These are phyloP conservation scores for Lasius platythorax DNA, from an alignment of 2,888 invertebrate species.

Conservation along the genomic window DNA sequence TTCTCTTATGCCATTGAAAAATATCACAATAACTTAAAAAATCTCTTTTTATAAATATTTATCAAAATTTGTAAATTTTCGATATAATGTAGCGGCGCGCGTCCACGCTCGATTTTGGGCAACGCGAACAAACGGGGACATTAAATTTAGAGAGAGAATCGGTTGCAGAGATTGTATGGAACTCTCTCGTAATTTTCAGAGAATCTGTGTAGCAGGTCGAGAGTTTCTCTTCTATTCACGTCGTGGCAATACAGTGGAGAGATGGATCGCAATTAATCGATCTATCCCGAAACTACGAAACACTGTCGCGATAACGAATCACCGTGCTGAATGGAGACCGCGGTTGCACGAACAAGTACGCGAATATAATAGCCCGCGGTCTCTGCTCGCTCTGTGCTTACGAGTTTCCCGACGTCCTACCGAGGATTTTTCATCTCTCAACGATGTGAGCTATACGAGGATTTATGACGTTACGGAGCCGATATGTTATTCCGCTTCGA, in stretches of 20 bases:
- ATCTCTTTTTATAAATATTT: not conserved
- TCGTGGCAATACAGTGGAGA: constrained; percentile 60
- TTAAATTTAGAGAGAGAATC: constrained; percentile 20
- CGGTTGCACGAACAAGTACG: constrained; percentile 61
- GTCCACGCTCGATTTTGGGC: constrained; percentile 16
- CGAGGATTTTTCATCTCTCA: constrained; percentile 52
- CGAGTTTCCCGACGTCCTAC: constrained; percentile 34
- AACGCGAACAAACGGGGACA: constrained; percentile 53
- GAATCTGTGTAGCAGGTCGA: constrained; percentile 61
- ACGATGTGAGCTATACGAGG: constrained; percentile 35
- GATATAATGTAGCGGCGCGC: not conserved
- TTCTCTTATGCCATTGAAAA: not conserved
- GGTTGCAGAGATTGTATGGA: constrained; percentile 60
- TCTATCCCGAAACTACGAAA: constrained; percentile 73
- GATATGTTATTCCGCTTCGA: constrained; percentile 39
- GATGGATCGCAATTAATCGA: constrained; percentile 80
- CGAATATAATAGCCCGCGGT: constrained; percentile 57
- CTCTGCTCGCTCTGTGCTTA: constrained; percentile 50
- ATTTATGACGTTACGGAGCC: constrained; percentile 35
- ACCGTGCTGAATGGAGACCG: constrained; percentile 69
- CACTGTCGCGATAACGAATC: constrained; percentile 76
- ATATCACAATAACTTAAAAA: not conserved
- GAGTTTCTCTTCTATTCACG: constrained; percentile 70
- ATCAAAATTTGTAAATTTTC: not conserved
- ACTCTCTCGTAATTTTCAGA: constrained; percentile 69